A percentile compares a stretch with the other conserved stretches of the same genome.
phyloP scores from a whole-genome alignment of 2,888 invertebrate species.

The Patella caerulea region DNA sequence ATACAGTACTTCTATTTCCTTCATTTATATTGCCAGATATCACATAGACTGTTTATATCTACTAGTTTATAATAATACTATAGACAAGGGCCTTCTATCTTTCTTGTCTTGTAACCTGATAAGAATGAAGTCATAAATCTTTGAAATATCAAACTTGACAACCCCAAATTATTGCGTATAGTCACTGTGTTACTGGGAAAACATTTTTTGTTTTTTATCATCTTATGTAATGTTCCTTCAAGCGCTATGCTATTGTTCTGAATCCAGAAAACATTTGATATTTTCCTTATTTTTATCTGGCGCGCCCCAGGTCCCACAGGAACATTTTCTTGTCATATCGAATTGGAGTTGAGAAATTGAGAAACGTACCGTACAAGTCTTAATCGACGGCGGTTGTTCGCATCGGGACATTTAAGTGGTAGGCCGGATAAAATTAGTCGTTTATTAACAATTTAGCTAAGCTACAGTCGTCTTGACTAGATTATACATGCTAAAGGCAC shows the following conservation, averaged over 20 bases:
- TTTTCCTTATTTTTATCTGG: background rate
- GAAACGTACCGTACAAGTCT: background rate
- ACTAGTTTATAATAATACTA: too few species aligned
- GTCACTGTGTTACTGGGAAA: constrained; percentile 4
- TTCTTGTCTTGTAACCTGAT: constrained; percentile 6
- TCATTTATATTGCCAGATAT: too few species aligned
- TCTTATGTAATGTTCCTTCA: constrained; percentile 6
- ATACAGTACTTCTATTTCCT: too few species aligned
- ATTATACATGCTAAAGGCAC: constrained; percentile 7
- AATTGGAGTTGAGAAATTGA: background rate
- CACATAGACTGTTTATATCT: too few species aligned
- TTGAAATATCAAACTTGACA: constrained; percentile 4
- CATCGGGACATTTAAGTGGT: background rate
- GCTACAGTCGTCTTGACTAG: background rate
- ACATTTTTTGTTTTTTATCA: background rate
- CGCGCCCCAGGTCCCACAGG: background rate
- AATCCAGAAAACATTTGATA: background rate
- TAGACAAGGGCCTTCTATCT: background rate
- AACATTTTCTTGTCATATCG: constrained; percentile 4
- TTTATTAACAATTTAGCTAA: background rate
- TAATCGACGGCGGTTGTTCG: background rate
- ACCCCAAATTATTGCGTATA: background rate
- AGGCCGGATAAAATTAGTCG: background rate
- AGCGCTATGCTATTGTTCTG: background rate
- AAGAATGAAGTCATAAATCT: constrained; percentile 7